Base-by-base conservation (phyloP, 2,888 invertebrate genomes). In the Zootermopsis nevadensis region DNA sequence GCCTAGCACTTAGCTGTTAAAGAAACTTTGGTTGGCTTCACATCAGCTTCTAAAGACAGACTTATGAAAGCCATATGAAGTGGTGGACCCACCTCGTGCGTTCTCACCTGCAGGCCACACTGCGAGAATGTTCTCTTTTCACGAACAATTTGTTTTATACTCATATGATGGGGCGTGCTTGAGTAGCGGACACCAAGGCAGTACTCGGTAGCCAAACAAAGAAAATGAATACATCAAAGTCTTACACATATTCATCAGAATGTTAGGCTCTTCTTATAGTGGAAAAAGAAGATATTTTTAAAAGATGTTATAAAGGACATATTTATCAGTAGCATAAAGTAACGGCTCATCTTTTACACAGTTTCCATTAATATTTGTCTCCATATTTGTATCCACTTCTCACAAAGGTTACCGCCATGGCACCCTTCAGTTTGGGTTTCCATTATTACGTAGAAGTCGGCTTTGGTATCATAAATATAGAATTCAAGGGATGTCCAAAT, bases 161-260 rank as follows among this genome's bases (percentile, higher is more conserved):
- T n/a, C 48, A 27, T 27, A 8, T 60, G 60, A 60, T 27, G 60
- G 27, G n/a, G n/a, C n/a, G n/a, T n/a, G n/a, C 8, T 60, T 60
- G 8, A 27, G 60, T 1, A n/a, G 60, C 60, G 22, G 7, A 60
- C 27, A 10, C n/a, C 4, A 60, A 6, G 15, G 8, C 60, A 27
- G 60, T 6, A 8, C 27, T 60, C n/a, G 27, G 60, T 60, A 10
- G 27, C 12, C 27, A 60, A 15, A 60, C 60, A 60, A 60, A 60
- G n/a, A 60, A 60, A 60, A 60, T 60, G 6, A 60, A 60, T 60
- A 60, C 60, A 60, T 60, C 60, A 60, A 60, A 60, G 60, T 60
- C 60, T 15, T 8, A 48, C n/a, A 12, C 7, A 27, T n/a, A 60
- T 60, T 27, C 27, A 60, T 60, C 0, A 6, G 6, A 8, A 27